Base-by-base conservation (phyloP, 2,888 invertebrate species). In the Mesochorus sp. region DNA sequence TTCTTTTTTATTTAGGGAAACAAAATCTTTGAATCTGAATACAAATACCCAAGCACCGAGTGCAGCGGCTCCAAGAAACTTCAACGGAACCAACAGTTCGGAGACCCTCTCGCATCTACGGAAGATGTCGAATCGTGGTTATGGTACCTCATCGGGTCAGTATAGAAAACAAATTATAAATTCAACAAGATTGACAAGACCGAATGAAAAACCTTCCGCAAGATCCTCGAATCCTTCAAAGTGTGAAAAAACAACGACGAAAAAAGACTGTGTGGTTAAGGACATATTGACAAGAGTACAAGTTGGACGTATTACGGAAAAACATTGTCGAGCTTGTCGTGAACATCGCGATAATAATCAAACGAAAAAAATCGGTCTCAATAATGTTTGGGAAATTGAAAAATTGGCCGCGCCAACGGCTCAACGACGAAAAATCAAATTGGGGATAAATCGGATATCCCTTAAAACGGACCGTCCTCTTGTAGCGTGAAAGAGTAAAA, bases 111-210 rank as follows among this genome's bases (percentile, higher is more conserved):
- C 93, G 3, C 94, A 95, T 81, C 91, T 97, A 81, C 92, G 95
- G 80, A 93, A 94, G 79, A 92, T 94, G 87, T 95, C 95, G 4
- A 95, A 96, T 89, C 94, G 94, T 57, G 96, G 96, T 1, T 97
- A 96, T 90, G 95, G 96, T 21, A 88, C 84, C 76, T 81, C 87
- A 14, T 86, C 88, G 72, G 91, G 91, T 91, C 83, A 84, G 82
- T 86, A 83, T 71, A 77, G 62, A 66, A 73, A 73, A 77, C 80
- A 76, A 78, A 51, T 75, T 39, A 42, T 64, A 21, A 78, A 76
- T 49, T 17, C 34, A 5, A 26, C 42, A 28, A 76, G 74, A 72
- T 53, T 61, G 59, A 42, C 24, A 6, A 3, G 10, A 10, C 17
- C 10, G 28, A 39, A 12, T 1, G 73, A 49, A 31, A 68, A 39